A percentile compares a stretch with the other conserved stretches of the same genome.
phyloP scores from a whole-genome alignment of 2,113 vertebrate genomes.

The zebrafish (Danio rerio) region GRCz12tu NC_133179.1:23321001-23321500 shows the following conservation, averaged over 20 bases:
- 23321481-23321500: not conserved
- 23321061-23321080: not conserved
- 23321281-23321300: constrained; percentile 43
- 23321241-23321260: constrained; percentile 3
- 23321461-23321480: not conserved
- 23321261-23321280: not conserved
- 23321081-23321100: not conserved
- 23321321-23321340: constrained; percentile 19
- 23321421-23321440: not conserved
- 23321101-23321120: not conserved
- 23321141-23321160: not conserved
- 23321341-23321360: constrained; percentile 36
- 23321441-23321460: not conserved
- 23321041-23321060: not conserved
- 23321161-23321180: not conserved
- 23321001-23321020: not conserved
- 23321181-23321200: not conserved
- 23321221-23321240: not conserved
- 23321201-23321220: constrained; percentile 3
- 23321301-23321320: constrained; percentile 47
- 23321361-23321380: constrained; percentile 18
- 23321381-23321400: not conserved
- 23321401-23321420: not conserved
- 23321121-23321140: not conserved
- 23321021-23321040: not conserved